Evolutionary conservation across 1,140 invertebrate genomes (phyloP).

Genomic region (Papilio machaon): DNA sequence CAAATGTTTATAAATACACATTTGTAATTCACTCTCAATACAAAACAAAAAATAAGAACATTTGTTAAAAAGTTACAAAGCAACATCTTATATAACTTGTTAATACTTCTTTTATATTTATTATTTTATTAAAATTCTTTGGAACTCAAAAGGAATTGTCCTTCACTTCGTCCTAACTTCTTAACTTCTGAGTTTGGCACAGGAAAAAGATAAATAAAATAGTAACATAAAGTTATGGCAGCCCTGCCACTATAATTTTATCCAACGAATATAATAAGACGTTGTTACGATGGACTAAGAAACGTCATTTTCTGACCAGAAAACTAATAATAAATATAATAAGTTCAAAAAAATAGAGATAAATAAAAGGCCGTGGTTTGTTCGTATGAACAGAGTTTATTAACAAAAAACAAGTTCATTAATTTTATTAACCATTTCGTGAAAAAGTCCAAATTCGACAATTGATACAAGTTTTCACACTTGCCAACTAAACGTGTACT

Average conservation of each 20-base stretch:
- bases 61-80: conserved; percentile 13
- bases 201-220: background rate
- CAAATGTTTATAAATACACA: background rate
- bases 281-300: background rate
- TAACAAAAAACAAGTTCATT: too few species aligned
- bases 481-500: background rate
- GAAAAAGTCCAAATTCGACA: too few species aligned
- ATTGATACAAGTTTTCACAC: background rate
- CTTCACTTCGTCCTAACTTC: background rate
- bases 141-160: background rate
- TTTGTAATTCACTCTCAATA: background rate
- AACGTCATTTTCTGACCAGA: background rate
- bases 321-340: background rate
- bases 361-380: background rate
- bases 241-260: background rate
- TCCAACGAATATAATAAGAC: background rate
- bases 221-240: background rate
- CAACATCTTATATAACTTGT: conserved; percentile 15
- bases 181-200: background rate
- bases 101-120: conserved; percentile 24
- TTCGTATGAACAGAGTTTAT: background rate
- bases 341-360: background rate
- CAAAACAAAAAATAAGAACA: conserved; percentile 2
- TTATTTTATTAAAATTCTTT: background rate
- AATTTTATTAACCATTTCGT: background rate